Base-by-base conservation (phyloP, 2,797 vertebrate genomes). In the Limnodromus scolopaceus region DNA sequence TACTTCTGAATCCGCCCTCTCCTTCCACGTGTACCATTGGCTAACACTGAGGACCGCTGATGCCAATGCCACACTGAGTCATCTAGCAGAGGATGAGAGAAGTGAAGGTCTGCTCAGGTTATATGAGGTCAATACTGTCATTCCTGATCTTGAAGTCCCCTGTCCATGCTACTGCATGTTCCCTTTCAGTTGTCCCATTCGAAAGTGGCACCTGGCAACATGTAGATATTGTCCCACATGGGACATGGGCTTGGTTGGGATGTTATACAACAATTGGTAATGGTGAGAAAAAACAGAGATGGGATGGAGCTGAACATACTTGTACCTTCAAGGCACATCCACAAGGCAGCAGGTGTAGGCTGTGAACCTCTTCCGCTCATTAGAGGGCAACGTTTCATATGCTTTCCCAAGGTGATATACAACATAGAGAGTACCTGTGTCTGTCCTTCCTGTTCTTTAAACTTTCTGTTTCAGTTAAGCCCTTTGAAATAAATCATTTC, bases 1-100 rank as follows among this genome's bases (percentile, higher is more conserved):
- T 96, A 94, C 54, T 92, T 94, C 84, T 86, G 82, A 95, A 94
- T 91, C 95, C 92, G 75, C 91, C 94, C 89, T 93, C 84, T 90
- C 32, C 51, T 88, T 91, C 49, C 34, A 23, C 0, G 20, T 69
- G 65, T 89, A 41, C 75, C 41, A 85, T 84, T 92, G 96, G 94
- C 86, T 89, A 68, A 69, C 36, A 68, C 51, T 9, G 60, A 84
- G 58, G 91, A 63, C 74, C 1, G 3, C 46, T 78, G 76, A 72
- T 90, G 91, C 82, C 84, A 95, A 18, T 45, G 77, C 61, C 76
- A 81, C 54, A 49, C 70, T 96, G 95, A 93, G 76, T 95, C 93
- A 96, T 86, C 64, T 43, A 88, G 63, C 46, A 92, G 45, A 71
- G 68, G 49, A 89, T 4, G 36, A 78, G 72, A 77, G 75, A 65